Base-by-base conservation (phyloP, 2,797 vertebrate species). In the Acanthis flammea region DNA sequence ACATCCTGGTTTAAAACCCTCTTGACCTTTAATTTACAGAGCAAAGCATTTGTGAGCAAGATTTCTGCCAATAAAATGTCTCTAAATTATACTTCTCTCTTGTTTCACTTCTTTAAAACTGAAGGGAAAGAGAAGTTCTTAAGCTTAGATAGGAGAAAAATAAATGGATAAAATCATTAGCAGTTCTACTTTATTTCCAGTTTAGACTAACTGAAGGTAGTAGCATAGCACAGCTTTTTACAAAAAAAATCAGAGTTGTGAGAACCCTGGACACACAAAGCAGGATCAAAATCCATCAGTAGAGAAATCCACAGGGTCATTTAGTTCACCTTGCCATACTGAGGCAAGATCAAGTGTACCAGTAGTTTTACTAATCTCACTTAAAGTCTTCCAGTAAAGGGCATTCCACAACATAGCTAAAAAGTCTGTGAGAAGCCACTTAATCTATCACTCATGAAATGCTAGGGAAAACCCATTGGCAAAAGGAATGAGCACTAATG, bases 1-100 rank as follows among this genome's bases (percentile, higher is more conserved):
- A 86, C 10, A 55, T 51, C 71, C 35, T 81, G 35, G 17, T 88
- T 95, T 93, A 73, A 94, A 95, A 88, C 4, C 0, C 14, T 88
- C 58, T 81, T 81, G 74, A 92, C 73, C 73, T 90, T 78, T 70
- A 86, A 65, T 95, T 95, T 61, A 66, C 37, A 80, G 42, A 88
- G 61, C 15, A 95, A 84, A 88, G 21, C 30, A 84, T 60, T 85
- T 87, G 72, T 63, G 61, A 89, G 42, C 19, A 87, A 75, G 78
- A 85, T 47, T 86, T 86, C 75, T 77, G 51, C 72, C 72, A 96
- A 37, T 58, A 63, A 67, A 25, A 76, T 39, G 21, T 50, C 31
- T 65, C 66, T 62, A 53, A 87, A 86, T 74, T 70, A 66, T 17
- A 54, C 19, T 82, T 77, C 28, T 66, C 28, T 76, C 10, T 48